phyloP scores from a whole-genome alignment of 2,797 vertebrate genomes.

The Pangasius macronema region DNA sequence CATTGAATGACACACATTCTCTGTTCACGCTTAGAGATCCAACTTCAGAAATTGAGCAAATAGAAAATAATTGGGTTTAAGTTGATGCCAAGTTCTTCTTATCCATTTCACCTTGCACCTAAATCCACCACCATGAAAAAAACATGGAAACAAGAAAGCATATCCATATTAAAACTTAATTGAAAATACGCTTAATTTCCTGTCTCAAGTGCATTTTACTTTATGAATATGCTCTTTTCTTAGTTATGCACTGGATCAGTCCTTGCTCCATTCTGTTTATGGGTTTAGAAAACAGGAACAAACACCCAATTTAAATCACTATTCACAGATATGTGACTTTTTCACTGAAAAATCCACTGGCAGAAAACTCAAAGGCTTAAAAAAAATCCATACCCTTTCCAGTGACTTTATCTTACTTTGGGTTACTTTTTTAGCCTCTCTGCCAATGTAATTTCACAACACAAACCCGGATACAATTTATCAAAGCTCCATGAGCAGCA shows the following conservation, averaged over 20 bases:
- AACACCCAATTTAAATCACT: too few species aligned
- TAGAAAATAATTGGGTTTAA: conserved; percentile 62
- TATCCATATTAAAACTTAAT: conserved; percentile 21
- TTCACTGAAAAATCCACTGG: background rate
- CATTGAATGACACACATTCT: background rate
- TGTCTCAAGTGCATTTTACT: conserved; percentile 38
- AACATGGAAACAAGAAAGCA: background rate
- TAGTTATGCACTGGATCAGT: conserved; percentile 48
- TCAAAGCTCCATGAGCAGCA: background rate
- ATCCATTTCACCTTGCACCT: conserved; percentile 20
- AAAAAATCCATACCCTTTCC: background rate
- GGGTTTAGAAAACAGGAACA: background rate
- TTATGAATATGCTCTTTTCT: conserved; percentile 50
- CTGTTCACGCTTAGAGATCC: conserved; percentile 52
- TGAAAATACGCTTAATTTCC: background rate
- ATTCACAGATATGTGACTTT: too few species aligned
- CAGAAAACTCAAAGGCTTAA: background rate
- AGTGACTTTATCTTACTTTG: background rate
- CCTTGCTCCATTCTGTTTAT: background rate
- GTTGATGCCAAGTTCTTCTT: conserved; percentile 54
- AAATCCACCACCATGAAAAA: conserved; percentile 49
- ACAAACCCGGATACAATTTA: conserved; percentile 1
- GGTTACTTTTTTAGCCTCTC: background rate
- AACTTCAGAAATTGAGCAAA: conserved; percentile 47
- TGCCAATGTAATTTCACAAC: conserved; percentile 14